phyloP scores from a whole-genome alignment of 2,888 invertebrate genomes.

The Sphaeridia pumilis region DNA sequence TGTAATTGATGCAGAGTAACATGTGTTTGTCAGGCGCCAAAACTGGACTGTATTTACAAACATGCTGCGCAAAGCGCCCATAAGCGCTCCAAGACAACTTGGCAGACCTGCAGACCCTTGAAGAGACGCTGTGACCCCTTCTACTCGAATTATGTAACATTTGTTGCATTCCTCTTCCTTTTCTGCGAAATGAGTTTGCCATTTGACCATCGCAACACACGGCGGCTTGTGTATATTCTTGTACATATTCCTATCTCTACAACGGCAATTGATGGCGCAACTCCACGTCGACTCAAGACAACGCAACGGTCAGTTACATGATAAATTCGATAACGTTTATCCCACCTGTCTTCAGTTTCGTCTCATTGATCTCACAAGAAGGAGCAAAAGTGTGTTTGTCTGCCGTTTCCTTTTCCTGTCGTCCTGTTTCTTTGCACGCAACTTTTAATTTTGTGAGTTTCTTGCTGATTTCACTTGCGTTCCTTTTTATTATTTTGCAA shows the following conservation, averaged over 20 bases:
- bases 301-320: background rate
- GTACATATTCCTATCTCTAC: no score
- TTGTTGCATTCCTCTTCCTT: conserved; percentile 2
- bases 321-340: background rate
- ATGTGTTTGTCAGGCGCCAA: no score
- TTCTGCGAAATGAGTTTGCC: background rate
- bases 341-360: background rate
- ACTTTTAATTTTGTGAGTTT: background rate
- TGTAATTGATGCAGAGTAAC: no score
- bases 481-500: background rate
- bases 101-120: no score
- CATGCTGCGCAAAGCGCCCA: no score
- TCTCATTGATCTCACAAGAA: background rate
- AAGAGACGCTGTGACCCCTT: background rate
- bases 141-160: conserved; percentile 1
- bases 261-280: background rate
- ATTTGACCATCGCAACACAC: background rate
- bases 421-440: background rate
- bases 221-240: no score
- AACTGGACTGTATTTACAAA: no score
- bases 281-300: background rate
- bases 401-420: no score
- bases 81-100: no score
- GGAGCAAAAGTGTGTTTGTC: no score
- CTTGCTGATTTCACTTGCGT: background rate